Conservation (phyloP, 1,140 invertebrate genomes). For the Venturia canescens region DNA sequence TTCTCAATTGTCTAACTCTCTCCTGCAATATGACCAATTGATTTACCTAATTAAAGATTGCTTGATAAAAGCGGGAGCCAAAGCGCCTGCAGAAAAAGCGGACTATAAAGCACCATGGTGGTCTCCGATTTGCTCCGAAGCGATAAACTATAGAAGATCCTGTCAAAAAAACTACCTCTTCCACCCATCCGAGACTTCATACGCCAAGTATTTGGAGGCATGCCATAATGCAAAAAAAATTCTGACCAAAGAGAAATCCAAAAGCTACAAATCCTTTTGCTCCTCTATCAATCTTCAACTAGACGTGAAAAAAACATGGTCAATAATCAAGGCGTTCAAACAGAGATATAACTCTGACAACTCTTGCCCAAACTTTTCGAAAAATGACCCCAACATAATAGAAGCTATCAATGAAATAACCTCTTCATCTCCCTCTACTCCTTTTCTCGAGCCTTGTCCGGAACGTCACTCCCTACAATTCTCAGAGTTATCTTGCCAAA, state of each 20-base stretch:
- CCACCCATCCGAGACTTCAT: not conserved
- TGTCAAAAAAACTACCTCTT: not conserved
- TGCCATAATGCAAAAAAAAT: not conserved
- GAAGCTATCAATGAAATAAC: not conserved
- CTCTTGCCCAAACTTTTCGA: not conserved
- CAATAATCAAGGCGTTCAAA: not conserved
- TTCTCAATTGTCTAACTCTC: not conserved
- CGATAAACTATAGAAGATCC: not conserved
- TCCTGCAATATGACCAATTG: not conserved
- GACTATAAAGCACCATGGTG: not conserved
- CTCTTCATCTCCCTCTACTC: not conserved
- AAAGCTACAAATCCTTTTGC: not conserved
- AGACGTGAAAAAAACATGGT: not conserved
- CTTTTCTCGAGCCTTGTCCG: not conserved
- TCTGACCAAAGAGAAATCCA: not conserved
- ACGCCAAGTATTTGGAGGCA: not conserved
- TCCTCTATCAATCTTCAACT: not conserved
- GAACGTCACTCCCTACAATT: not conserved
- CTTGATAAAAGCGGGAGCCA: not conserved
- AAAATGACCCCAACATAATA: not conserved
- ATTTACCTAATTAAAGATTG: not conserved
- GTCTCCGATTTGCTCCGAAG: not conserved
- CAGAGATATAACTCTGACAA: not conserved
- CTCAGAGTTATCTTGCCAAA: not conserved
- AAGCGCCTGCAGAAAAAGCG: not conserved